Conservation (phyloP, 1,140 invertebrate species). For the honey bee (Apis mellifera) region DNA sequence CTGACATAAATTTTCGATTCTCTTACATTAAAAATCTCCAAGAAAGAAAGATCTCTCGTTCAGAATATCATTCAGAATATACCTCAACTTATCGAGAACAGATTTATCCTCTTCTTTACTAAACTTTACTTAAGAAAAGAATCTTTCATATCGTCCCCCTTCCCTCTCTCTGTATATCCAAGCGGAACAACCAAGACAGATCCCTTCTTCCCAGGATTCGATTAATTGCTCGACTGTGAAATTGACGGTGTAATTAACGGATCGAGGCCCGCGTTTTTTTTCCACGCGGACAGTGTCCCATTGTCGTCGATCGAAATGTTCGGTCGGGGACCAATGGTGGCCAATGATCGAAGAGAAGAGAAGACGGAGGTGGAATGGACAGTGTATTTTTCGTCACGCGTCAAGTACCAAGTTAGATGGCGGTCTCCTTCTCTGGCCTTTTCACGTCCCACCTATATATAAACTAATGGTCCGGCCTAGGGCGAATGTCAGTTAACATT, state of each 20-base stretch:
- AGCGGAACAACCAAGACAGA: conserved; percentile 14
- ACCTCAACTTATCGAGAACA: no score
- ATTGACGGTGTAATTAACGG: conserved; percentile 41
- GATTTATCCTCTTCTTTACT: no score
- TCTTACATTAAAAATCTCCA: no score
- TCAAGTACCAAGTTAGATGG: conserved; percentile 74
- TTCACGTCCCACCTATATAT: conserved; percentile 74
- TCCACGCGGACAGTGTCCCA: background rate
- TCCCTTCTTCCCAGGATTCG: background rate
- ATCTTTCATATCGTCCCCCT: no score
- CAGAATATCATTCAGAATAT: no score
- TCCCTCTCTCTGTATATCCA: no score
- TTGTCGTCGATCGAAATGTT: conserved; percentile 39
- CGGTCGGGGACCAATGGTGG: conserved; percentile 8
- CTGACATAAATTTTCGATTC: no score
- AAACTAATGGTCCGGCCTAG: conserved; percentile 68
- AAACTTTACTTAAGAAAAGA: no score
- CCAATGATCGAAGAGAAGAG: conserved; percentile 60
- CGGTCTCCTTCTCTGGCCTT: conserved; percentile 67
- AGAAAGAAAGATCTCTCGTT: no score
- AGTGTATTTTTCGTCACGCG: conserved; percentile 74
- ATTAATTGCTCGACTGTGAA: conserved; percentile 53
- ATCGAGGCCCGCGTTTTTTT: conserved; percentile 16
- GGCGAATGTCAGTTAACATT: conserved; percentile 66
- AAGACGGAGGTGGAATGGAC: conserved; percentile 51